phyloP scores from a whole-genome alignment of 1,140 invertebrate genomes.

The Bombus breviceps region DNA sequence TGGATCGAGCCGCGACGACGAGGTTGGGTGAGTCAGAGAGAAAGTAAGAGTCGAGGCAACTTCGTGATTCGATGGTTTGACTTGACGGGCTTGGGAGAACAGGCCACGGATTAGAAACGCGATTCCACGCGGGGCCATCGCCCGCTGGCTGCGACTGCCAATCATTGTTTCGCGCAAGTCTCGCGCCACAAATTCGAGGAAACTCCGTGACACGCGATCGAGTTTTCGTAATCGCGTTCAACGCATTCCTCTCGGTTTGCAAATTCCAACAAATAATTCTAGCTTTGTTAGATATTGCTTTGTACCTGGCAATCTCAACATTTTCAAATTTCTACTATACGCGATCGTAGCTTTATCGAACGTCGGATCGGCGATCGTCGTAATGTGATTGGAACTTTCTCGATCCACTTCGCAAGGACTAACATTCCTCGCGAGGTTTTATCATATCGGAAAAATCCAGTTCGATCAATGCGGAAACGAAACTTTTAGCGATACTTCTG shows the following conservation, averaged over 20 bases:
- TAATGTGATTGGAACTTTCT: not conserved
- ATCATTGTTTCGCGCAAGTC: slow-evolving; percentile 23
- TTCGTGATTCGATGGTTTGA: slow-evolving; percentile 56
- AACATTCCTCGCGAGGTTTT: not conserved
- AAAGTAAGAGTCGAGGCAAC: slow-evolving; percentile 65
- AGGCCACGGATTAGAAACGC: slow-evolving; percentile 50
- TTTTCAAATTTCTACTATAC: not conserved
- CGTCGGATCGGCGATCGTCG: not conserved
- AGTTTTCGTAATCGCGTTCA: not conserved
- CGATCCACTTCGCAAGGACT: not conserved
- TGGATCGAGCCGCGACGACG: slow-evolving; percentile 49
- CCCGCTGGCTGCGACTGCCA: not conserved
- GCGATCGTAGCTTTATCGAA: not conserved
- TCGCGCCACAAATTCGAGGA: not conserved
- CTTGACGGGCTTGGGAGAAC: slow-evolving; percentile 45
- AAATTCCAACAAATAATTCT: not conserved
- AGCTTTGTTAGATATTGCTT: not conserved
- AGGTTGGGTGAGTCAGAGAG: slow-evolving; percentile 68
- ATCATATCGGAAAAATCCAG: not conserved
- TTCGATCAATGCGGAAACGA: not conserved
- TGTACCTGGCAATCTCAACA: not conserved
- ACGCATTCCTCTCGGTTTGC: not conserved
- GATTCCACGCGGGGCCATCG: slow-evolving; percentile 46
- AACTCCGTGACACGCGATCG: not conserved
- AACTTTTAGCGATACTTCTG: not conserved